Base-by-base conservation (phyloP, 2,888 invertebrate genomes). In the Orchesella flavescens region DNA sequence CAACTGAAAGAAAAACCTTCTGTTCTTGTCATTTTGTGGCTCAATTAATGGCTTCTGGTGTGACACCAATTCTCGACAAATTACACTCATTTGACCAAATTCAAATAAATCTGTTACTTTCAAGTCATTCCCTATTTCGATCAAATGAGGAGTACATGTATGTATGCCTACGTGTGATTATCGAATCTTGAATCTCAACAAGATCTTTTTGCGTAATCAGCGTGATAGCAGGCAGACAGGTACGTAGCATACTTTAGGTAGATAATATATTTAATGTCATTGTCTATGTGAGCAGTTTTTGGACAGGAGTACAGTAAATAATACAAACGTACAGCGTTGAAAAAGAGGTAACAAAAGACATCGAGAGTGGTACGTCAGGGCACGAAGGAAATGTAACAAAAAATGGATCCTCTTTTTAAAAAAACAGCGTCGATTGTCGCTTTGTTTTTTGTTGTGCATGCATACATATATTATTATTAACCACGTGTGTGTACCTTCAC, bases 341-440 rank as follows among this genome's bases (percentile, higher is more conserved):
- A 17, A 19, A 57, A 19, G 19, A 17, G 57, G 17, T 9, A 57
- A 17, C 17, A 2, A 53, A 53, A 53, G 69, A 63, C 17, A 24
- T 43, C 21, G 75, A n/a, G 75, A 15, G 19, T 76, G 76, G 76
- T 76, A 76, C 76, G 66, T 12, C n/a, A 15, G 24, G 49, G 23
- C 34, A 76, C 76, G 76, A 76, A 66, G 65, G 76, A 76, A 53
- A 76, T 21, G 23, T 44, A 46, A n/a, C 15, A 57, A 34, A 44
- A 72, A 66, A 46, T 61, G 57, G 76, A 76, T 76, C 68, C 53
- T 76, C 68, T 76, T 76, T 55, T n/a, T 34, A 4, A 34, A 34
- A 34, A 34, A 34, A 34, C 34, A 59, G 34, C 7, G 34, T 34
- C 34, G 34, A 2, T 34, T 34, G 2, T 34, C 3, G 34, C 34